phyloP scores from a whole-genome alignment of 2,113 vertebrate species.

The Dunckerocampus dactyliophorus region DNA sequence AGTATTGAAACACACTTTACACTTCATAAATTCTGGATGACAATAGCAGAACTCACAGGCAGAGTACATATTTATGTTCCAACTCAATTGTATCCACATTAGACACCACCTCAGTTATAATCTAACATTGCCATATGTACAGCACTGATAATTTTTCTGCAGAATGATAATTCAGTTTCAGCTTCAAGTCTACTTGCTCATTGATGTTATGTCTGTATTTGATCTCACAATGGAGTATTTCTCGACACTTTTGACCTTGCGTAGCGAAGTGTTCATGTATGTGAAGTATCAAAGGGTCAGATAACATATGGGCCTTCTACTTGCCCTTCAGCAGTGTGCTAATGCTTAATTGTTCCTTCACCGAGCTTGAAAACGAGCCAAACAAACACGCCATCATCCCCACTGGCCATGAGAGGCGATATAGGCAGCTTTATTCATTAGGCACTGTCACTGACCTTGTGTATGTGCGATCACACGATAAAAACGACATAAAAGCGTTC shows the following conservation, averaged over 20 bases:
- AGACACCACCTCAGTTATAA: neutral
- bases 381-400: conserved; percentile 32
- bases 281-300: conserved; percentile 7
- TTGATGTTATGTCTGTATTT: neutral
- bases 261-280: conserved; percentile 7
- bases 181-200: neutral
- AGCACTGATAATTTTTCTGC: neutral
- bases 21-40: neutral
- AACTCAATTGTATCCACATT: neutral
- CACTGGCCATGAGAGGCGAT: conserved; percentile 32
- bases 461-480: conserved; percentile 11
- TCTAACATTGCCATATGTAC: too few relatives aligned
- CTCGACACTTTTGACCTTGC: neutral
- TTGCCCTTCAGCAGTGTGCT: conserved; percentile 16
- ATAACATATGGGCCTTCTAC: conserved; percentile 12
- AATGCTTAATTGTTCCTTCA: conserved; percentile 24
- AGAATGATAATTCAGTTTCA: neutral
- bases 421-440: conserved; percentile 32
- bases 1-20: neutral
- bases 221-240: neutral
- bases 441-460: conserved; percentile 38
- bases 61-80: neutral
- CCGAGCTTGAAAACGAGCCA: conserved; percentile 26
- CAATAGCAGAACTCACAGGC: neutral
- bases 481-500: conserved; percentile 20